phyloP scores from a whole-genome alignment of 2,888 invertebrate species.

The Caenorhabditis macrosperma region DNA sequence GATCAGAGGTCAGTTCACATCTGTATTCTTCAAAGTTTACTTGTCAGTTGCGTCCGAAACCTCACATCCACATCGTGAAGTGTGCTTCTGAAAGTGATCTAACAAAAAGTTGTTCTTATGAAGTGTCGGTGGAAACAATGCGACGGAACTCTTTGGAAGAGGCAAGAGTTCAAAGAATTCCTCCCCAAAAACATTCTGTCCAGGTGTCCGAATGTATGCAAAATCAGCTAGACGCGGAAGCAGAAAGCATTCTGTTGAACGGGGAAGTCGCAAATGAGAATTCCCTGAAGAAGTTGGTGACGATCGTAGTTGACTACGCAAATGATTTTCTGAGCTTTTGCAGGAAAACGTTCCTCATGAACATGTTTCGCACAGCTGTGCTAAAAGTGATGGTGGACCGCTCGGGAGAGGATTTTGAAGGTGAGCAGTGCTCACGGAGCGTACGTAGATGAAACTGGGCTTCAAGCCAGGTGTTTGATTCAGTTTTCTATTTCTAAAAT shows the following conservation, averaged over 20 bases:
- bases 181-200: neutral
- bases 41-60: neutral
- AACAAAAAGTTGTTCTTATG: constrained; percentile 31
- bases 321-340: neutral
- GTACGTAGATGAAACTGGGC: too few relatives aligned
- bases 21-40: neutral
- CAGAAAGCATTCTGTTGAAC: constrained; percentile 21
- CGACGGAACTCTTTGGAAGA: constrained; percentile 42
- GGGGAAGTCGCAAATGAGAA: constrained; percentile 33
- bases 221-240: constrained; percentile 27
- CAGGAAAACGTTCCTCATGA: constrained; percentile 48
- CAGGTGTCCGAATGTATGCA: constrained; percentile 44
- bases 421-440: too few relatives aligned
- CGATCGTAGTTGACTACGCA: neutral
- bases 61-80: neutral
- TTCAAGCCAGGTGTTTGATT: too few relatives aligned
- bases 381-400: constrained; percentile 39
- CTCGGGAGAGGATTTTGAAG: constrained; percentile 34
- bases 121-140: constrained; percentile 33
- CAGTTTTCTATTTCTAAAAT: too few relatives aligned
- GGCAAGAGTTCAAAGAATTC: neutral
- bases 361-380: constrained; percentile 52
- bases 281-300: constrained; percentile 34
- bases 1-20: constrained; percentile 10
- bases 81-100: constrained; percentile 30